These are phyloP conservation scores for Myathropa florea DNA, from an alignment of 2,888 invertebrate genomes.

Conservation along the genomic window DNA sequence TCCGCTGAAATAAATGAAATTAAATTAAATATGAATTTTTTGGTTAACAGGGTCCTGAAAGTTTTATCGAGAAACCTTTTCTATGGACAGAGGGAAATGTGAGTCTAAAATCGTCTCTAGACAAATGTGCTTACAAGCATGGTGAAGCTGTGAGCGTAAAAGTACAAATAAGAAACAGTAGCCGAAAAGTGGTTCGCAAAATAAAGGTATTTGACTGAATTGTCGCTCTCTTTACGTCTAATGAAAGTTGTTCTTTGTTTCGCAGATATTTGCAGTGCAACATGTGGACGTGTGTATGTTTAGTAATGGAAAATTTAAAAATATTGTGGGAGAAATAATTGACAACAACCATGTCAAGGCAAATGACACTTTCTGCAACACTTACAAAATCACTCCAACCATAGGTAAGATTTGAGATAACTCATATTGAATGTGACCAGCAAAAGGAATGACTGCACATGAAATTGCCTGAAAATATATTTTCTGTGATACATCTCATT, in stretches of 20 bases:
- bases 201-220: constrained; percentile 84
- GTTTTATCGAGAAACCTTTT: constrained; percentile 88
- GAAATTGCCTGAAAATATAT: no score
- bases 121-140: constrained; percentile 89
- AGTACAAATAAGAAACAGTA: constrained; percentile 87
- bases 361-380: constrained; percentile 83
- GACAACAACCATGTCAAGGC: constrained; percentile 85
- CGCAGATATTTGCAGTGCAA: constrained; percentile 90
- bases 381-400: constrained; percentile 85
- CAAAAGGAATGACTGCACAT: no score
- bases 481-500: no score
- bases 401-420: constrained; percentile 79
- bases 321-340: constrained; percentile 85
- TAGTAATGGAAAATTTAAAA: constrained; percentile 94
- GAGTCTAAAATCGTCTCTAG: constrained; percentile 87
- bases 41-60: constrained; percentile 83
- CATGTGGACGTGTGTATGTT: constrained; percentile 96
- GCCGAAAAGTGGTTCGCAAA: constrained; percentile 89
- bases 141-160: constrained; percentile 88
- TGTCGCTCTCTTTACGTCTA: not conserved
- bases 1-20: constrained; percentile 84
- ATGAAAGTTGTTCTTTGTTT: not conserved
- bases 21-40: not conserved
- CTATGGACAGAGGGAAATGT: constrained; percentile 90
- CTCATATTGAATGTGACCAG: no score